Base-by-base conservation (phyloP, 2,888 invertebrate genomes). In the Oeneis ivallda region DNA sequence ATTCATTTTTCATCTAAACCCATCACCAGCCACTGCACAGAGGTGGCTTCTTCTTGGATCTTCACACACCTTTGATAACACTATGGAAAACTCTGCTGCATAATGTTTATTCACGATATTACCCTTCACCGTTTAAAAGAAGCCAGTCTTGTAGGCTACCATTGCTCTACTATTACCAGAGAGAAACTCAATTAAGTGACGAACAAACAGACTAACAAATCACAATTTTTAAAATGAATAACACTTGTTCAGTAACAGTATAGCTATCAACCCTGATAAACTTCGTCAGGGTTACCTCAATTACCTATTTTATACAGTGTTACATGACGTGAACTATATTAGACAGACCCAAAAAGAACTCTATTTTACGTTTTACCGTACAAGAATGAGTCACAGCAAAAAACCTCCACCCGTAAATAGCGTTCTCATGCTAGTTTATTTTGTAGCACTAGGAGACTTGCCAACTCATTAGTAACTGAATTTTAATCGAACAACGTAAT, bases 401-500 rank as follows among this genome's bases (percentile, higher is more conserved):
- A 47, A 52, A 32, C 50, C n/a, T 52, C 32, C 11, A 52, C 10
- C 32, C 13, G 7, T n/a, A 15, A 34, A 53, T 15, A 15, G 37
- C 52, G 53, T 37, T 53, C 15, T n/a, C 26, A 52, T 32, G 26
- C 32, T n/a, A 26, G 8, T 13, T 15, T 15, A 34, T 15, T 34
- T 52, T 37, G 34, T 53, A 34, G 49, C 49, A 10, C 19, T 32
- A 52, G 13, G 32, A n/a, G 34, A 53, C n/a, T 11, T 34, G n/a
- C 34, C 52, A 53, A 34, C 52, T 53, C 15, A 53, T 53, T 53
- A 53, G 52, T 32, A 15, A 53, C 50, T 26, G 5, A 11, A 7
- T 49, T 53, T 53, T 34, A 32, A 15, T 53, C 34, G 34, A 37
- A 37, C 34, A 37, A 37, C 6, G 50, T 8, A n/a, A 7, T 13